Evolutionary conservation across 2,113 vertebrate species (phyloP), one percentile per base, ranked within the genome.

Genomic region (Macquaria australasica): DNA sequence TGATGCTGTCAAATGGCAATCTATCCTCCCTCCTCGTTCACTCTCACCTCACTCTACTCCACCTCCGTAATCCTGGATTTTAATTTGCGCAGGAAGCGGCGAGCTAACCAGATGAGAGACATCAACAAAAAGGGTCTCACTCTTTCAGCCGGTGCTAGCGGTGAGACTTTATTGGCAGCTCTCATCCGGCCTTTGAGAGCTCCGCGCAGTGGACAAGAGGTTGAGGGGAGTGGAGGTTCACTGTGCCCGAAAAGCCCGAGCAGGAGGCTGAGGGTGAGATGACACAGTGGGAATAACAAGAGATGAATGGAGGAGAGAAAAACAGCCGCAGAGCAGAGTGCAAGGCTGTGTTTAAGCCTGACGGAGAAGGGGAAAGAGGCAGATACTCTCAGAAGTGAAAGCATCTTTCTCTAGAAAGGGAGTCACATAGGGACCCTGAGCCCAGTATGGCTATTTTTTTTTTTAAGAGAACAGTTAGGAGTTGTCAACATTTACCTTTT

Each of bases 111-210:
- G 80, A 79, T 88, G 79, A 90, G 60, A 79, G 71, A 25, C 77
- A 39, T 68, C 55, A 56, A 69, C 86, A 48, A 43, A 84, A 73
- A 87, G 41, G 43, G 8, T 56, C 58, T 34, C 67, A 72, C 69
- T 71, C n/a, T 73, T 41, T 55, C 45, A 15, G 12, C 43, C n/a
- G 16, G 50, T 37, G 59, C 10, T 73, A 73, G 50, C 34, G 41
- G 50, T 60, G 50, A 83, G 43, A 70, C 73, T 77, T 91, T 93
- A 88, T 84, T 87, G 87, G 82, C 91, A 89, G 88, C 72, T 86
- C 79, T 84, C 31, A 23, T 69, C 70, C 58, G 59, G 77, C 77
- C 20, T 87, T 83, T 89, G 21, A 78, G 72, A 82, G 81, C 77
- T 71, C n/a, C 3, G 25, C 62, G 55, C n/a, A 16, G 51, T 20